Conservation (phyloP, 2,797 vertebrate genomes). For the Melanotaenia trifasciata region DNA sequence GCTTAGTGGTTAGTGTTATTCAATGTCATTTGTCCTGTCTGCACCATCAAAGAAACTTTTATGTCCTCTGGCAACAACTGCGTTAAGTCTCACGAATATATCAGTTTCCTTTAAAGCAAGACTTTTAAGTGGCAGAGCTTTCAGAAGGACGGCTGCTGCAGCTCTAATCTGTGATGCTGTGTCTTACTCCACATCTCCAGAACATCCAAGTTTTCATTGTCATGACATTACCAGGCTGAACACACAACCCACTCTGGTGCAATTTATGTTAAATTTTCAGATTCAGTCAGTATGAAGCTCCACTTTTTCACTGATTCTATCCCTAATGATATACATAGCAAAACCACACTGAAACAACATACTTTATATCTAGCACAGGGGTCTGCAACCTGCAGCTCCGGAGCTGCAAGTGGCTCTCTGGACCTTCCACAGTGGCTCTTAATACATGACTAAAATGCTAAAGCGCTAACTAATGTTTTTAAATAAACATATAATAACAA, state of each 20-base stretch:
- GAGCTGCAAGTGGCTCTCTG: too few relatives aligned
- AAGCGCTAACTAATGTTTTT: too few relatives aligned
- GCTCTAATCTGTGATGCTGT: background rate
- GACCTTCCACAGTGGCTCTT: too few relatives aligned
- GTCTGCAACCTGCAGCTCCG: too few relatives aligned
- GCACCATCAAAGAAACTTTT: background rate
- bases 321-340: background rate
- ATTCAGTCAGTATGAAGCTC: background rate
- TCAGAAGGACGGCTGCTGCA: background rate
- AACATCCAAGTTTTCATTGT: background rate
- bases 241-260: background rate
- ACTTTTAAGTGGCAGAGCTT: background rate
- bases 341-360: background rate
- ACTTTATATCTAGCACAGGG: background rate
- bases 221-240: background rate
- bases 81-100: background rate
- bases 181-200: background rate
- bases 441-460: too few relatives aligned
- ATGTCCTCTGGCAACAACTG: background rate
- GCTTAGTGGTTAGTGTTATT: background rate
- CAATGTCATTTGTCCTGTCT: background rate
- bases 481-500: too few relatives aligned
- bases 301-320: background rate
- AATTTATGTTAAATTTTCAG: background rate
- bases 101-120: background rate